A percentile compares a stretch with the other conserved stretches of the same genome.
Evolutionary conservation across 2,113 vertebrate species (phyloP).

Genomic region (Corythaixoides concolor): DNA sequence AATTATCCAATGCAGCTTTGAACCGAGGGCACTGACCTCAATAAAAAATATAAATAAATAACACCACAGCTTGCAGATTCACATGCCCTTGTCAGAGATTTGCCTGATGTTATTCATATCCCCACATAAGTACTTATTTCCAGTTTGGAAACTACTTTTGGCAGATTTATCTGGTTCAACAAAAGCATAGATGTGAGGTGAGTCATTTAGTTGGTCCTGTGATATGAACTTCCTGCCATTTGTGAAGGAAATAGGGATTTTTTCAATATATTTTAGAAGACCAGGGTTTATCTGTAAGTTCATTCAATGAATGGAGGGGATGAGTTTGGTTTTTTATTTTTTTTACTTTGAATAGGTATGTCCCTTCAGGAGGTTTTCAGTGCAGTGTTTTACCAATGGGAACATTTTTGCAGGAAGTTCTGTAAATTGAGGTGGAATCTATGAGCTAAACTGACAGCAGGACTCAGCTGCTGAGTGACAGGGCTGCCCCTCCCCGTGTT

Average conservation of each 20-base stretch:
- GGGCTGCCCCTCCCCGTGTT: accelerated
- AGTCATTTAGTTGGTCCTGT: constrained; percentile 18
- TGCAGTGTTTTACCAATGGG: neutral
- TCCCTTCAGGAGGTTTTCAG: neutral
- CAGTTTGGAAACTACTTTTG: constrained; percentile 39
- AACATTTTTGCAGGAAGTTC: neutral
- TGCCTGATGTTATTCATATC: constrained; percentile 31
- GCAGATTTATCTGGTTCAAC: constrained; percentile 29
- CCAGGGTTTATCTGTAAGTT: neutral
- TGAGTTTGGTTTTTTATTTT: neutral
- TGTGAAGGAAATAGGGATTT: neutral
- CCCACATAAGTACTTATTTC: constrained; percentile 31
- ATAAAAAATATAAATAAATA: constrained; percentile 42
- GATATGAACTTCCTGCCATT: constrained; percentile 30
- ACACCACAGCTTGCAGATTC: neutral
- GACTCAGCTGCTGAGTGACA: neutral
- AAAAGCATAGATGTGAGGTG: constrained; percentile 6
- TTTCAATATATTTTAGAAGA: neutral
- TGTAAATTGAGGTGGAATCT: neutral
- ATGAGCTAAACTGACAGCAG: neutral
- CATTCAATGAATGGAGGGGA: neutral
- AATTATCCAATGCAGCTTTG: constrained; percentile 26
- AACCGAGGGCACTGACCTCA: constrained; percentile 30
- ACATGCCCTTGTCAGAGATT: constrained; percentile 26
- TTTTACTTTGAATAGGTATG: neutral